Evolutionary conservation across 2,888 invertebrate genomes (phyloP).

Genomic region (Apeira syringaria): DNA sequence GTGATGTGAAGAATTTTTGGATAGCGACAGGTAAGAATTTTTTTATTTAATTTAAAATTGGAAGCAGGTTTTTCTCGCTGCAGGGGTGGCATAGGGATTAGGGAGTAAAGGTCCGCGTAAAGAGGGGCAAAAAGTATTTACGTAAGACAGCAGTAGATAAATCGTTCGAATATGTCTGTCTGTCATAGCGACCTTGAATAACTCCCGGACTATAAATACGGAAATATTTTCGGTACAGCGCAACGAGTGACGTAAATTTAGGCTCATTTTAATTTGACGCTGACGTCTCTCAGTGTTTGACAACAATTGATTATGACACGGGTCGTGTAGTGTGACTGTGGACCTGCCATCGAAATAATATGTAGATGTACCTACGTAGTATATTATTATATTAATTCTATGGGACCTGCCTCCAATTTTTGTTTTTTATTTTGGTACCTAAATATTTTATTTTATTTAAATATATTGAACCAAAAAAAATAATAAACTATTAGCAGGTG

Average conservation of each 20-base stretch:
- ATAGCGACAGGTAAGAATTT: conserved; percentile 66
- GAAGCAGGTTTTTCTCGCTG: conserved; percentile 45
- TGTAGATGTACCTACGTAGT: too few relatives aligned
- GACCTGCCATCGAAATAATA: too few relatives aligned
- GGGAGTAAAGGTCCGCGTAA: conserved; percentile 27
- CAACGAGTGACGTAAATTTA: conserved; percentile 49
- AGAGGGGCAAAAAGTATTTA: conserved; percentile 54
- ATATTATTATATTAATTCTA: too few relatives aligned
- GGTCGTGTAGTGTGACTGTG: conserved; percentile 23
- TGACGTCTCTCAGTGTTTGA: conserved; percentile 33
- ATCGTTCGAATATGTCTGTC: conserved; percentile 59
- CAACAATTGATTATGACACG: conserved; percentile 40
- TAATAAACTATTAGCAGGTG: conserved; percentile 7
- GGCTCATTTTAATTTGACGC: conserved; percentile 54
- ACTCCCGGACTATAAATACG: conserved; percentile 74
- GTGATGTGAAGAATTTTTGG: conserved; percentile 67
- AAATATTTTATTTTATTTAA: not conserved
- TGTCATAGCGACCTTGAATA: conserved; percentile 77
- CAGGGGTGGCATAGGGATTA: conserved; percentile 32
- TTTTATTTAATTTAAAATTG: conserved; percentile 50
- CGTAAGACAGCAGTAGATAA: conserved; percentile 59
- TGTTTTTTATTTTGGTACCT: not conserved
- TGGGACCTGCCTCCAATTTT: conserved; percentile 24
- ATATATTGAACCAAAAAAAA: too few relatives aligned
- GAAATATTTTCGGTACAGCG: conserved; percentile 72